Evolutionary conservation across 2,113 vertebrate genomes (phyloP).

Genomic region (Phalacrocorax pelagicus): DNA sequence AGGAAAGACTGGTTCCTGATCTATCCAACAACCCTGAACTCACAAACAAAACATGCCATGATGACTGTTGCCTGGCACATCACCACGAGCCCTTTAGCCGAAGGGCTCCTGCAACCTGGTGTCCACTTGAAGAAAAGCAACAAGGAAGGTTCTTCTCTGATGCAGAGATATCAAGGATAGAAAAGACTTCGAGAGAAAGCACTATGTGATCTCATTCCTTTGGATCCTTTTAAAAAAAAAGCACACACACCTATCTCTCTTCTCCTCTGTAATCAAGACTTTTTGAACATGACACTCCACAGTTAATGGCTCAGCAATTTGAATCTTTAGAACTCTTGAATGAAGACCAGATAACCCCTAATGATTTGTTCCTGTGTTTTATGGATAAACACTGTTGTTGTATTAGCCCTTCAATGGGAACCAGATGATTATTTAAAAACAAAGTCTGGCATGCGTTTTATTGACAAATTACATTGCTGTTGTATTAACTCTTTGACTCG

Average conservation of each 20-base stretch:
- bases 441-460: background rate
- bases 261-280: background rate
- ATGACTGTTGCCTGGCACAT: background rate
- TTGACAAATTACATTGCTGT: background rate
- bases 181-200: background rate
- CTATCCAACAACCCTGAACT: background rate
- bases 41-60: background rate
- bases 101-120: background rate
- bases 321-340: background rate
- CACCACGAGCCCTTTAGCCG: accelerated
- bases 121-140: background rate
- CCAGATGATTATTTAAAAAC: background rate
- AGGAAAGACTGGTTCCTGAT: background rate
- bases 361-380: background rate
- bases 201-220: background rate
- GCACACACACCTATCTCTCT: accelerated
- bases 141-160: background rate
- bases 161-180: background rate
- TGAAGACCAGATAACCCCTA: background rate
- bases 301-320: background rate
- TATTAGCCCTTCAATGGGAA: background rate
- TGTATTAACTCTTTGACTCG: background rate
- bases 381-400: background rate
- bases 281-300: background rate
- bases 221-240: background rate